Evolutionary conservation across 2,797 vertebrate genomes (phyloP).

Genomic region (Characodon lateralis): DNA sequence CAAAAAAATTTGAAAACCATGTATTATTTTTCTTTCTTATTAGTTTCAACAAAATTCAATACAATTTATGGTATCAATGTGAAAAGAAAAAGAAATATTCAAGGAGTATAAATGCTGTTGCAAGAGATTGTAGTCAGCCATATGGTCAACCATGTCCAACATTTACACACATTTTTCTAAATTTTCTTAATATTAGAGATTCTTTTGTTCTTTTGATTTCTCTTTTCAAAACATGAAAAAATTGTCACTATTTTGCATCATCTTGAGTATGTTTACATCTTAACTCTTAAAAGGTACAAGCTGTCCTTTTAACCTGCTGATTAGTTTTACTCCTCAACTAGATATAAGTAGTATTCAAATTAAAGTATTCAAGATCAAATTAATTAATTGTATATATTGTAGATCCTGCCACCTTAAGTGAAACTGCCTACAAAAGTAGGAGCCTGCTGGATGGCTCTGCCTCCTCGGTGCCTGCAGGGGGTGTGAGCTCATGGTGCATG

Average conservation of each 20-base stretch:
- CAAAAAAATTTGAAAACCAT: background rate
- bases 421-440: conserved; percentile 57
- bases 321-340: background rate
- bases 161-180: background rate
- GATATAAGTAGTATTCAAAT: background rate
- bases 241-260: background rate
- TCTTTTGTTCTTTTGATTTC: background rate
- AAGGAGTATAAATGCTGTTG: background rate
- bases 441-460: conserved; percentile 53
- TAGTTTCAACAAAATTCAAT: background rate
- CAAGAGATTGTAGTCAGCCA: background rate
- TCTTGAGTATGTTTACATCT: background rate
- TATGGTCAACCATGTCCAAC: background rate
- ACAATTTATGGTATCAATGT: background rate
- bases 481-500: conserved; percentile 76
- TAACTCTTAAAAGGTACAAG: background rate
- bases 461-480: conserved; percentile 69
- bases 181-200: background rate
- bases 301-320: background rate
- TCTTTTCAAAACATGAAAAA: background rate
- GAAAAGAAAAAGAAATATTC: background rate
- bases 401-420: conserved; percentile 55
- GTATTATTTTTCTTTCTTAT: background rate
- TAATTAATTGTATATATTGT: background rate
- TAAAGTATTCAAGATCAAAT: background rate